A percentile compares a stretch with the other conserved stretches of the same genome.
These are phyloP conservation scores for Leptinotarsa peninsularis DNA, from an alignment of 2,888 invertebrate species.

Conservation along the genomic window DNA sequence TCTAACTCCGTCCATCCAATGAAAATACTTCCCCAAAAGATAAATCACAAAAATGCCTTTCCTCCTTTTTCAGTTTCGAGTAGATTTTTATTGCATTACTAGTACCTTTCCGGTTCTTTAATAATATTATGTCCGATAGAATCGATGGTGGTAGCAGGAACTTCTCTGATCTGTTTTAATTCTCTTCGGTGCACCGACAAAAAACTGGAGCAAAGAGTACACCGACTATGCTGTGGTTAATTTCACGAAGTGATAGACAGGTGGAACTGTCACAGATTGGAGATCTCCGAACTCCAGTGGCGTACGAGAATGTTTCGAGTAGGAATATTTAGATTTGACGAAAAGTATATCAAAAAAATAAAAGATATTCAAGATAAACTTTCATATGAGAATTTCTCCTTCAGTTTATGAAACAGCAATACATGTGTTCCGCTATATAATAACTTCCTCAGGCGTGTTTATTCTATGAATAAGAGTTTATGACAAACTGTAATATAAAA, in stretches of 20 bases:
- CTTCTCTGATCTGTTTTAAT: conserved; percentile 5
- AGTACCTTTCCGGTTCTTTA: conserved; percentile 14
- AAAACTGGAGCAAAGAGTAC: neutral
- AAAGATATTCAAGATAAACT: too few species aligned
- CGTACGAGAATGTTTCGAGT: neutral
- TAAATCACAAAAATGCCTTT: neutral
- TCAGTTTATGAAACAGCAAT: too few species aligned
- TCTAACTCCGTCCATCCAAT: neutral
- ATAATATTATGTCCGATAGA: conserved; percentile 4
- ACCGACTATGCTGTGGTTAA: conserved; percentile 16
- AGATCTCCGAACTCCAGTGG: neutral
- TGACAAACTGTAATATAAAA: too few species aligned
- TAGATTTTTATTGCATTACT: conserved; percentile 5
- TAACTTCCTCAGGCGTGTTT: too few species aligned
- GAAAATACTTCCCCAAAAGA: neutral
- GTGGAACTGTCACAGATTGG: conserved; percentile 14
- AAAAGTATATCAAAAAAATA: too few species aligned
- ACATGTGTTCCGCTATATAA: too few species aligned
- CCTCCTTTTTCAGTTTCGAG: neutral
- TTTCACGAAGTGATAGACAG: conserved; percentile 7
- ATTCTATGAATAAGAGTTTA: too few species aligned
- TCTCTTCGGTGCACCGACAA: neutral
- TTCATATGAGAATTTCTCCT: too few species aligned
- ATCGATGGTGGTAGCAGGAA: neutral
- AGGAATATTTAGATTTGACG: too few species aligned